Evolutionary conservation across 2,113 vertebrate species (phyloP).

Genomic region (Equus quagga): DNA sequence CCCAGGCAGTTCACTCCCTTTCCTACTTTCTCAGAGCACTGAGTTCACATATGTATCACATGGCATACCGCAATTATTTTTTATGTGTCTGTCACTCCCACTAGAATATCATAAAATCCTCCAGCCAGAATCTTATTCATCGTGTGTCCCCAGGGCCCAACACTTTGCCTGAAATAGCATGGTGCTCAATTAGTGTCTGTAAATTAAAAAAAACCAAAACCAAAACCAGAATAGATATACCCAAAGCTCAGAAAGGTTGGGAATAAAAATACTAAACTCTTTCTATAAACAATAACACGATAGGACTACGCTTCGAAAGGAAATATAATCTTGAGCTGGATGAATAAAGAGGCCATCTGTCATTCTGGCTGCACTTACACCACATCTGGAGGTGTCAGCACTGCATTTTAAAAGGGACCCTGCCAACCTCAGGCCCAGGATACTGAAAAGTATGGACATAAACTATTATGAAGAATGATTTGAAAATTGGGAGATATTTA

Average conservation of each 20-base stretch:
- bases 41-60: not conserved
- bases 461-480: not conserved
- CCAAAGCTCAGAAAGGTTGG: not conserved
- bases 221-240: not conserved
- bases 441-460: not conserved
- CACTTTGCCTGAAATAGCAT: not conserved
- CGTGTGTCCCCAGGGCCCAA: not conserved
- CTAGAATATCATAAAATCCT: constrained; percentile 32
- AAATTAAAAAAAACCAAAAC: not conserved
- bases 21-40: not conserved
- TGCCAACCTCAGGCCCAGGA: not conserved
- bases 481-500: not conserved
- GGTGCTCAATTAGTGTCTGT: not conserved
- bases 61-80: not conserved
- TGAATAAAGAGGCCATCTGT: not conserved
- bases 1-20: not conserved
- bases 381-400: not conserved
- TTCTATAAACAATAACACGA: not conserved
- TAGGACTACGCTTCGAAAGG: not conserved
- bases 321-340: not conserved
- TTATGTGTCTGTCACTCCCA: constrained; percentile 11
- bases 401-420: not conserved
- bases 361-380: not conserved
- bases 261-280: not conserved
- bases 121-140: not conserved